Evolutionary conservation across 2,888 invertebrate genomes (phyloP).

Genomic region (Drosophila mimetica): DNA sequence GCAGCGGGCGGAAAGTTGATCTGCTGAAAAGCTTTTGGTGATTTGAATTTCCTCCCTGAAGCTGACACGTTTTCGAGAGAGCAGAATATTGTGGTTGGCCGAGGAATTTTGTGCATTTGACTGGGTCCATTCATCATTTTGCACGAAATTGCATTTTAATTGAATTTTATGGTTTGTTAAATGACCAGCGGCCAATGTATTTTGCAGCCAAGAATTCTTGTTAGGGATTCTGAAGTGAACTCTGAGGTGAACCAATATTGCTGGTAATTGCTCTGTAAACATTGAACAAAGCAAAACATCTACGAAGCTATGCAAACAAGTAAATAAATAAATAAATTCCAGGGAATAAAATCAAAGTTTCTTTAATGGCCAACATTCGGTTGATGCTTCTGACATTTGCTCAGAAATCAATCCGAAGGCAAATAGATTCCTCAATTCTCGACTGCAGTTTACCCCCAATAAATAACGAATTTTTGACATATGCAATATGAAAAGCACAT

Average conservation of each 20-base stretch:
- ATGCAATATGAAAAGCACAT: conserved; percentile 1
- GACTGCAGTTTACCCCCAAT: conserved; percentile 25
- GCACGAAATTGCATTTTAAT: conserved; percentile 30
- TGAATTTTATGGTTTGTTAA: conserved; percentile 20
- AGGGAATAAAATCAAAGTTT: background rate
- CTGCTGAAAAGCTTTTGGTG: conserved; percentile 28
- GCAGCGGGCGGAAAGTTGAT: conserved; percentile 17
- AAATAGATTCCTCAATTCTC: conserved; percentile 23
- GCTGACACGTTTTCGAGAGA: conserved; percentile 27
- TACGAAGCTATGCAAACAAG: background rate
- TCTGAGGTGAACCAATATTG: conserved; percentile 13
- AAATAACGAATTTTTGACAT: conserved; percentile 25
- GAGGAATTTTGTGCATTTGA: conserved; percentile 16
- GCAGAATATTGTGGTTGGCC: conserved; percentile 20
- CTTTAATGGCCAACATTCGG: conserved; percentile 7
- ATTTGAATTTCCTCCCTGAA: conserved; percentile 49
- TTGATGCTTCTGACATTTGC: conserved; percentile 10
- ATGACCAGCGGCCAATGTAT: conserved; percentile 5
- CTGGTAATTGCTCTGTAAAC: conserved; percentile 8
- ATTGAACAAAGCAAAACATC: background rate
- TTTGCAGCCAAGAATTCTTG: background rate
- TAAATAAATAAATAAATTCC: conserved; percentile 23
- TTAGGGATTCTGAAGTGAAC: conserved; percentile 6
- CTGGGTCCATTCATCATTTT: conserved; percentile 20
- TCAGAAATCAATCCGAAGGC: conserved; percentile 21